These are phyloP conservation scores for Notospermus geniculatus DNA, from an alignment of 1,140 invertebrate species.

Conservation along the genomic window DNA sequence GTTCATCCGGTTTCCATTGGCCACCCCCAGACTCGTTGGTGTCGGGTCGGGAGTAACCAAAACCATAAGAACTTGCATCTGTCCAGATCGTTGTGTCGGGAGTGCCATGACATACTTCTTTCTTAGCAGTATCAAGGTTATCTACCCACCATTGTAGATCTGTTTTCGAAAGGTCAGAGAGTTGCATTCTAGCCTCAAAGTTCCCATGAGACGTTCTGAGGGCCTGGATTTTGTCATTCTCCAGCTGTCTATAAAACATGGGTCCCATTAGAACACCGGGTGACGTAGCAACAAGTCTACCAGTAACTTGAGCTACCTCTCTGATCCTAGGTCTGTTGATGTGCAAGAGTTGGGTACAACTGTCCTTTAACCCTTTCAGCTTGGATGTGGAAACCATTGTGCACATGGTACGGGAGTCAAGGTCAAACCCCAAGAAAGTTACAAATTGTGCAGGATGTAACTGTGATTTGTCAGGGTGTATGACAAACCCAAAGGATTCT, in stretches of 20 bases:
- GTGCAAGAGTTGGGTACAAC: neutral
- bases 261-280: neutral
- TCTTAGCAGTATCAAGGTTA: neutral
- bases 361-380: neutral
- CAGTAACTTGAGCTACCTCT: neutral
- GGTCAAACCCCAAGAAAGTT: neutral
- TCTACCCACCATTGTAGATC: constrained; percentile 13
- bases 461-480: neutral
- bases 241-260: neutral
- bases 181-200: constrained; percentile 6
- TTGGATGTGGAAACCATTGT: neutral
- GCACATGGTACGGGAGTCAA: neutral
- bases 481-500: constrained; percentile 2
- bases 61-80: constrained; percentile 3
- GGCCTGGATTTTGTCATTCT: constrained; percentile 10
- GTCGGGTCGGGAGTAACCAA: constrained; percentile 2
- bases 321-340: neutral
- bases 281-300: neutral
- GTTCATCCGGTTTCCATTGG: neutral
- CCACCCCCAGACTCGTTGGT: neutral
- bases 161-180: constrained; percentile 1
- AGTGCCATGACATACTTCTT: neutral
- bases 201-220: neutral
- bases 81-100: neutral
- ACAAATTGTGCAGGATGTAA: neutral